Conservation (phyloP, 2,113 vertebrate genomes). For the Acanthisitta chloris region DNA sequence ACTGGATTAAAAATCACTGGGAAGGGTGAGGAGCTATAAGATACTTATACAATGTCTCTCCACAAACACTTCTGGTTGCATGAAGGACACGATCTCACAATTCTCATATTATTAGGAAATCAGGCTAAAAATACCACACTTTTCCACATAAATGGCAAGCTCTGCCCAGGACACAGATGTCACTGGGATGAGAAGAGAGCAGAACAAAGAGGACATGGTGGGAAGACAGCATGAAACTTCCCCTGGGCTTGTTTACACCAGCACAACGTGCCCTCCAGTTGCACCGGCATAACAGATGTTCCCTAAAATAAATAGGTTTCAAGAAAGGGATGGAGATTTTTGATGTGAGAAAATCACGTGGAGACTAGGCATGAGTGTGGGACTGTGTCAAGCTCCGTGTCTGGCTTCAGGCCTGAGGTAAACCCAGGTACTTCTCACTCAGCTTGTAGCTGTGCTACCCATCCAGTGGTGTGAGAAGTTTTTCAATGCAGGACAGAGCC, state of each 20-base stretch:
- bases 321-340: neutral
- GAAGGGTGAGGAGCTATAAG: neutral
- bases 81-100: neutral
- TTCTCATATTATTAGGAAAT: constrained; percentile 15
- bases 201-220: constrained; percentile 7
- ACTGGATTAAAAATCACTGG: neutral
- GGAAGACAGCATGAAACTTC: neutral
- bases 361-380: neutral
- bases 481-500: neutral
- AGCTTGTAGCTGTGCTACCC: neutral
- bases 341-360: neutral
- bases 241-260: neutral
- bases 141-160: neutral
- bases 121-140: constrained; percentile 6
- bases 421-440: neutral
- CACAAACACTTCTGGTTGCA: neutral
- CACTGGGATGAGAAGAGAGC: neutral
- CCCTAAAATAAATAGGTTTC: neutral
- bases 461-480: neutral
- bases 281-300: neutral
- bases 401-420: neutral
- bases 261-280: neutral
- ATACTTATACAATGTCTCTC: neutral
- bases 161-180: constrained; percentile 13
- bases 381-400: neutral